These are phyloP conservation scores for Orientallactaga bullata DNA, from an alignment of 2,113 vertebrate species.

Conservation along the genomic window DNA sequence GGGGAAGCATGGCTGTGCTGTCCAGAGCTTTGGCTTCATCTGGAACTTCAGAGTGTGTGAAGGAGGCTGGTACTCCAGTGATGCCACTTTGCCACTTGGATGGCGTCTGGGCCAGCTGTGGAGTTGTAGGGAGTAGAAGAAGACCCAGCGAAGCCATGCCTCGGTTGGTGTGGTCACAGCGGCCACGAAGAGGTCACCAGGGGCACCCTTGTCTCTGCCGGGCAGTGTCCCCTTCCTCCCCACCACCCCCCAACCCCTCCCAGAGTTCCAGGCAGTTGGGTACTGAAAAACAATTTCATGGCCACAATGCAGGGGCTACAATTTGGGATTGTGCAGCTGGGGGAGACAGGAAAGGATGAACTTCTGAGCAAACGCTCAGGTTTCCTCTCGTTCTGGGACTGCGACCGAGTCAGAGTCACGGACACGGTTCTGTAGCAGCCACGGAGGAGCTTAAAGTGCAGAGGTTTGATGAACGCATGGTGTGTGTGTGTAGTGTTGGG, in stretches of 20 bases:
- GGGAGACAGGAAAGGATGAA: slow-evolving; percentile 26
- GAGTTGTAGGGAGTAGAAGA: neutral
- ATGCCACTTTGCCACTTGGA: neutral
- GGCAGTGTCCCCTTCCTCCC: neutral
- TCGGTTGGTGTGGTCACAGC: neutral
- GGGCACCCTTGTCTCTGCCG: neutral
- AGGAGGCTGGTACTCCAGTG: neutral
- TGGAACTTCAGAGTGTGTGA: slow-evolving; percentile 38
- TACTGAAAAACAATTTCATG: neutral
- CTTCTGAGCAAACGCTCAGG: slow-evolving; percentile 15
- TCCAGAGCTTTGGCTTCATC: neutral
- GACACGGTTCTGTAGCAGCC: slow-evolving; percentile 40
- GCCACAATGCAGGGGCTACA: neutral
- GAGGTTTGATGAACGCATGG: neutral
- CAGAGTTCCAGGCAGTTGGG: neutral
- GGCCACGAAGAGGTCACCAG: neutral
- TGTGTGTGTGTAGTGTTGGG: neutral
- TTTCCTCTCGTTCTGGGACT: slow-evolving; percentile 30
- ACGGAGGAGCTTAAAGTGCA: neutral
- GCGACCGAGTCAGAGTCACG: slow-evolving; percentile 29
- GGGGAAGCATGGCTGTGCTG: neutral
- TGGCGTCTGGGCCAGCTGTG: neutral
- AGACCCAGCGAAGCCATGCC: neutral
- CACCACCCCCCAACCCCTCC: too few relatives aligned
- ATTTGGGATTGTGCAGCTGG: neutral